phyloP scores from a whole-genome alignment of 2,113 vertebrate genomes.

The Elachura formosa region DNA sequence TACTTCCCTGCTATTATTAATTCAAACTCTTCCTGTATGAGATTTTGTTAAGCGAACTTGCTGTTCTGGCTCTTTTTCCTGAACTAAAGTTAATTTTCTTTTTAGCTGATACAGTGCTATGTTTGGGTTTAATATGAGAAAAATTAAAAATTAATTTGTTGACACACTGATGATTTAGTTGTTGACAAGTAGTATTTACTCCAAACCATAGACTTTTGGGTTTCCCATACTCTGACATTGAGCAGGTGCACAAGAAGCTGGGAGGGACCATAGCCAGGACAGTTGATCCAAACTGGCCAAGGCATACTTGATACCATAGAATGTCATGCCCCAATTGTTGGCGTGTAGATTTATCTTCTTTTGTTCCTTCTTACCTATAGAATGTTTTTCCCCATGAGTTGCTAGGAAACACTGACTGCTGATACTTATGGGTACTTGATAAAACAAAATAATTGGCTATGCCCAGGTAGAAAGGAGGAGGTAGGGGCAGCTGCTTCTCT shows the following conservation, averaged over 20 bases:
- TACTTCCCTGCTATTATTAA: neutral
- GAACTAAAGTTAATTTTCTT: neutral
- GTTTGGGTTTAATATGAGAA: neutral
- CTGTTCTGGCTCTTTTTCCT: neutral
- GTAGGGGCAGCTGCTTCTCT: no score
- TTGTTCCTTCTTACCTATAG: no score
- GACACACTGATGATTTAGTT: neutral
- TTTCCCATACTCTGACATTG: neutral
- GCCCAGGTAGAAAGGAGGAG: no score
- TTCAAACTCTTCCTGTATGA: neutral
- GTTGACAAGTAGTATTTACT: neutral
- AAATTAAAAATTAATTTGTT: no score
- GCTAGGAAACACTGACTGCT: no score
- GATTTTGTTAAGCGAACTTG: neutral
- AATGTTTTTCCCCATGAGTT: no score
- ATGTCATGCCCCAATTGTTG: accelerated
- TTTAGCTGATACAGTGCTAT: neutral
- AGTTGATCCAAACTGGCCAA: neutral
- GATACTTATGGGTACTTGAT: no score
- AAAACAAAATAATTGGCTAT: no score
- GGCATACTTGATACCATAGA: neutral
- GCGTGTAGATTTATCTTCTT: no score
- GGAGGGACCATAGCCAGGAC: neutral
- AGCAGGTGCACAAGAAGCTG: neutral
- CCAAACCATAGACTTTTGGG: neutral